A percentile compares a stretch with the other conserved stretches of the same genome.
These are phyloP conservation scores for Beris morrisii DNA, from an alignment of 2,888 invertebrate species.

Conservation along the genomic window DNA sequence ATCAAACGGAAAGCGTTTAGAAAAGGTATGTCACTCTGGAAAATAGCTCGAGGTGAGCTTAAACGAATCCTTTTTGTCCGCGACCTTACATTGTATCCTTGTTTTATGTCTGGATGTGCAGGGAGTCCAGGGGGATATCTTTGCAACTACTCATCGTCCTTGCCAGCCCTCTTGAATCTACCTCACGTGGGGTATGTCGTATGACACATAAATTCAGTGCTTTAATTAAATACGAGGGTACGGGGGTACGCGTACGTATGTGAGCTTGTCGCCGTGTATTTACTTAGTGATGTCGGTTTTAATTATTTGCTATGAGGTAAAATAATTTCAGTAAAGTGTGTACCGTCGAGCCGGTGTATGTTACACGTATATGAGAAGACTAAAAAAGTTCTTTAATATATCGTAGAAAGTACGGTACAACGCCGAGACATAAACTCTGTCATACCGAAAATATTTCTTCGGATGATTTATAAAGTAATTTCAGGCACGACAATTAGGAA, in stretches of 20 bases:
- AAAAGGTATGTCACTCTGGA: conserved; percentile 12
- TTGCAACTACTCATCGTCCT: too few species aligned
- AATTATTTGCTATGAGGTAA: conserved; percentile 29
- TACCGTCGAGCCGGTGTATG: not conserved
- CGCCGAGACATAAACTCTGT: conserved; percentile 4
- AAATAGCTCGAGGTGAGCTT: conserved; percentile 9
- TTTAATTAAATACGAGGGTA: conserved; percentile 27
- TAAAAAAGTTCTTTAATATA: conserved; percentile 6
- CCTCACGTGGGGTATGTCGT: too few species aligned
- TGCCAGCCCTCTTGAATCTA: not conserved
- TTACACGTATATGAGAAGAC: not conserved
- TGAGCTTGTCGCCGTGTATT: conserved; percentile 15
- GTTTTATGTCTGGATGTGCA: too few species aligned
- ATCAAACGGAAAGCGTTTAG: conserved; percentile 14
- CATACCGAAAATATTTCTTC: conserved; percentile 13
- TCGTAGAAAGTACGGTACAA: conserved; percentile 3
- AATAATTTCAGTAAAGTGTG: conserved; percentile 21
- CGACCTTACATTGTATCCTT: too few species aligned
- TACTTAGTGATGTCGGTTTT: conserved; percentile 28
- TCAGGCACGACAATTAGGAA: conserved; percentile 3
- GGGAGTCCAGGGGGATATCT: too few species aligned
- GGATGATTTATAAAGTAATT: conserved; percentile 14
- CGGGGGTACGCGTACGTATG: not conserved
- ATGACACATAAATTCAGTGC: conserved; percentile 10
- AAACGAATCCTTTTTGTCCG: not conserved